Percentiles rank a stretch among this genome's conserved stretches.
Evolutionary conservation across 2,797 vertebrate genomes (phyloP).

Genomic region (Acanthis flammea): DNA sequence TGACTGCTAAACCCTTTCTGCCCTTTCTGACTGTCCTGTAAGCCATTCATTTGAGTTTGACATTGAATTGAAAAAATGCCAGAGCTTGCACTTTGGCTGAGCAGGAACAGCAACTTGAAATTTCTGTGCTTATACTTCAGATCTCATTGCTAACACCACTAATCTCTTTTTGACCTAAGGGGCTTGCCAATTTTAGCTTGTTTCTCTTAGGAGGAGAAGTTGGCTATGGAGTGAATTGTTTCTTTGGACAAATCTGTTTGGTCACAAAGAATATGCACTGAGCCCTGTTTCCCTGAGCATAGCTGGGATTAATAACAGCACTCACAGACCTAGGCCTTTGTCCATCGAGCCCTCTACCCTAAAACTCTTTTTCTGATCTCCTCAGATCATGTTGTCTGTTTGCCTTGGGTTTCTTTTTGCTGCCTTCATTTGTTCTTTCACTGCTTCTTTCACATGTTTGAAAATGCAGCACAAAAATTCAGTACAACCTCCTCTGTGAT

Average conservation of each 20-base stretch:
- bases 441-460: neutral
- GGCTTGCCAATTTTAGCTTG: neutral
- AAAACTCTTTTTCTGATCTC: neutral
- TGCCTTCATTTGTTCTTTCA: neutral
- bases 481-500: neutral
- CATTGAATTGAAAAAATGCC: neutral
- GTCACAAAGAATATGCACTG: neutral
- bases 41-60: neutral
- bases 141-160: neutral
- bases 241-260: neutral
- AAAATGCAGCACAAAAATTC: neutral
- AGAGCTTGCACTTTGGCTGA: neutral
- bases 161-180: conserved; percentile 4
- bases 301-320: neutral
- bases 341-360: neutral
- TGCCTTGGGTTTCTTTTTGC: neutral
- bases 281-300: neutral
- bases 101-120: neutral
- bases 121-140: neutral
- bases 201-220: conserved; percentile 19
- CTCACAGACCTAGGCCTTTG: neutral
- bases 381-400: neutral
- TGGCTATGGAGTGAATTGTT: neutral
- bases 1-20: neutral
- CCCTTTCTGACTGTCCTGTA: neutral